Evolutionary conservation across 2,888 invertebrate genomes (phyloP), one percentile per base, ranked within the genome.

Genomic region (Acheta domesticus): DNA sequence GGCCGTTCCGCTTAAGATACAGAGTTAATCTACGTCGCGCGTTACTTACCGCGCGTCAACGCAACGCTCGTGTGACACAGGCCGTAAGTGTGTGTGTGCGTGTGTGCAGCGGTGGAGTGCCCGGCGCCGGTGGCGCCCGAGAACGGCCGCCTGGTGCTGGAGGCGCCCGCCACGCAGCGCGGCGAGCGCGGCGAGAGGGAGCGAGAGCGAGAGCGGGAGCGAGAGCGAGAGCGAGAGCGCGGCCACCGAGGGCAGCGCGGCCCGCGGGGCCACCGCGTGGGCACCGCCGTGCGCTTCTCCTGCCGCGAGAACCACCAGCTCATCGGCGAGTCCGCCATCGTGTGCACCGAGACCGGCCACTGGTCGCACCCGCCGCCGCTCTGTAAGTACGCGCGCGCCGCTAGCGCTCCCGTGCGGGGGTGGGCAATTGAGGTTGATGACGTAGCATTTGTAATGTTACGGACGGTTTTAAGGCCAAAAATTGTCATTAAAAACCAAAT

Each of bases 311-410:
- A 91, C 36, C 92, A 93, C 86, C 88, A 89, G 82, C 87, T 92
- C n/a, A 87, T 92, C 49, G 96, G 96, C 8, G 94, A 95, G 86
- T 91, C 92, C 0, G 93, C 93, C 82, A 93, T 94, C 83, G 94
- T 95, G 76, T 96, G 96, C 88, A 95, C 94, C 11, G 96, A 96
- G 86, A 93, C 92, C 81, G 96, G 95, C 77, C 93, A 92, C 85
- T 96, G 96, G 96, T 95, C 95, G 2, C 94, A 95, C 86, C 93
- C 93, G 36, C 92, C 94, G 16, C 96, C 96, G 77, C 92, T 93
- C 86, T 96, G 96, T 91, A 86, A 90, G 90, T 87, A 78, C 8
- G 8, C 36, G 36, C 36, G 8, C 36, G 36, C 36, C 8, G 36
- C 36, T 36, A 36, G 36, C 36, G 36, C 36, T 8, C 8, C 36